phyloP scores from a whole-genome alignment of 2,113 vertebrate species.

The Brachionichthys hirsutus region DNA sequence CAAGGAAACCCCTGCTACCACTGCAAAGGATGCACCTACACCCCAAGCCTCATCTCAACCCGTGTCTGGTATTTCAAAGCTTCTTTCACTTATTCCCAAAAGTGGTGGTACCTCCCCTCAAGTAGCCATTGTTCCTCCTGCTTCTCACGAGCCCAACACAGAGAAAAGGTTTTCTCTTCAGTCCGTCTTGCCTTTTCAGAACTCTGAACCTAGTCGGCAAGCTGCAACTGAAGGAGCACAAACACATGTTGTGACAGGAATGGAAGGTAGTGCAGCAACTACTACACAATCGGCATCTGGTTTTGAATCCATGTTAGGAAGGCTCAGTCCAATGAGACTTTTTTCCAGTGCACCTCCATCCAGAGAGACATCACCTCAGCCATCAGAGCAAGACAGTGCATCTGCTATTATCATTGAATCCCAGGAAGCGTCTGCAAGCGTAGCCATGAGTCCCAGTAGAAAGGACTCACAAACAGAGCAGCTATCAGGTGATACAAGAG shows the following conservation, averaged over 20 bases:
- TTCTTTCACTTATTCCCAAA: slow-evolving; percentile 70
- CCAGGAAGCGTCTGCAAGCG: slow-evolving; percentile 43
- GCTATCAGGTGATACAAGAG: slow-evolving; percentile 50
- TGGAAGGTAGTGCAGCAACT: slow-evolving; percentile 29
- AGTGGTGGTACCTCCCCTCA: slow-evolving; percentile 58
- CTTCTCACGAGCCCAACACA: slow-evolving; percentile 62
- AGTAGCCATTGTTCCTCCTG: slow-evolving; percentile 66
- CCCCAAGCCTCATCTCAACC: slow-evolving; percentile 45
- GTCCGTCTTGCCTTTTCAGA: slow-evolving; percentile 73
- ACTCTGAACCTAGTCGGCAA: slow-evolving; percentile 50
- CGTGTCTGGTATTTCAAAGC: slow-evolving; percentile 64
- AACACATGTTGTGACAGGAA: slow-evolving; percentile 20
- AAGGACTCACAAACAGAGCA: slow-evolving; percentile 45
- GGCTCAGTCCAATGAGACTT: slow-evolving; percentile 82
- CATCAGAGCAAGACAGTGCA: slow-evolving; percentile 49
- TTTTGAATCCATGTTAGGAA: slow-evolving; percentile 84
- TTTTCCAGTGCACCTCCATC: slow-evolving; percentile 71
- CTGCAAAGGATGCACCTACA: slow-evolving; percentile 24
- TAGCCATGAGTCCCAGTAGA: slow-evolving; percentile 27
- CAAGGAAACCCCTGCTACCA: slow-evolving; percentile 50
- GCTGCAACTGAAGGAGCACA: slow-evolving; percentile 27
- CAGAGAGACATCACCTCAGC: slow-evolving; percentile 61
- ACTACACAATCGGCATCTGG: slow-evolving; percentile 64
- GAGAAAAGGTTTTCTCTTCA: slow-evolving; percentile 76
- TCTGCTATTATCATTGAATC: slow-evolving; percentile 48